These are phyloP conservation scores for Hyaena hyaena DNA, from an alignment of 2,113 vertebrate genomes.

Conservation along the genomic window DNA sequence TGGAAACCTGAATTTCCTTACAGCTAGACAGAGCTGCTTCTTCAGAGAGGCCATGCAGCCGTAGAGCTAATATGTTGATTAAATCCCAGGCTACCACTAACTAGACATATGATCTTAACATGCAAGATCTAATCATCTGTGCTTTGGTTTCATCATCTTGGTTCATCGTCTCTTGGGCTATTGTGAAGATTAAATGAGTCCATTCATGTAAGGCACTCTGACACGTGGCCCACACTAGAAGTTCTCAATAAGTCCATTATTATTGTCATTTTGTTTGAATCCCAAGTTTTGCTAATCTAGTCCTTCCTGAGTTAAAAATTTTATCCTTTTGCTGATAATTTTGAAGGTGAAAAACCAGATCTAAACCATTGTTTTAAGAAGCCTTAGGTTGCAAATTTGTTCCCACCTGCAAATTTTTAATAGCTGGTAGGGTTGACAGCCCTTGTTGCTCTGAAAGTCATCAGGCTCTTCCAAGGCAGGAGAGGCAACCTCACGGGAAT, in stretches of 20 bases:
- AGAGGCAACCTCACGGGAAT: background rate
- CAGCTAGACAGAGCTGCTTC: background rate
- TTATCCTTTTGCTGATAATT: background rate
- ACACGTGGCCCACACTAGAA: background rate
- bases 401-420: background rate
- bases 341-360: conserved; percentile 26
- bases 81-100: background rate
- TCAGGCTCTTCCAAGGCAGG: background rate
- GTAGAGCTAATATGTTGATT: background rate
- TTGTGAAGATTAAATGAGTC: conserved; percentile 14
- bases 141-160: background rate
- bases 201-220: background rate
- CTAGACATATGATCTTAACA: background rate
- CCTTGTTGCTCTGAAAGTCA: background rate
- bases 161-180: background rate
- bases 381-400: background rate
- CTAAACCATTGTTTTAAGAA: conserved; percentile 3
- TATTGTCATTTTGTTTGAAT: background rate
- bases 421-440: background rate
- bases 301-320: background rate
- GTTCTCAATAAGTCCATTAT: background rate
- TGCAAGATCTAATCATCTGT: background rate
- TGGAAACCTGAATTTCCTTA: background rate
- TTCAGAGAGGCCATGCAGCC: background rate
- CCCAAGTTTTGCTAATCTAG: background rate